phyloP scores from a whole-genome alignment of 1,140 invertebrate genomes.

The Cydia pomonella region DNA sequence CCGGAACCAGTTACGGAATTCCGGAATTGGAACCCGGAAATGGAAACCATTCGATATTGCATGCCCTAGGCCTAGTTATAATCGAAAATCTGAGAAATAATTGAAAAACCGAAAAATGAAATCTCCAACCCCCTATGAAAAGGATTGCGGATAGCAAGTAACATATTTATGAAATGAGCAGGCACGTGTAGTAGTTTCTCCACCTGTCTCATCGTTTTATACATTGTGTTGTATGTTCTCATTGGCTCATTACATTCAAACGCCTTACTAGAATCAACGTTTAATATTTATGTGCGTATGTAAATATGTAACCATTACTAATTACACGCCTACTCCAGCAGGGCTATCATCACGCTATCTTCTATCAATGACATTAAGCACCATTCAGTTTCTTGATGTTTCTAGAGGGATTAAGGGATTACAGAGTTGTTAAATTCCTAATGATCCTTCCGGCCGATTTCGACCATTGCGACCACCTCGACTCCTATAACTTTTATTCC shows the following conservation, averaged over 20 bases:
- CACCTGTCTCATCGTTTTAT: not conserved
- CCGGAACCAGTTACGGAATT: no score
- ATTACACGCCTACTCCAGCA: not conserved
- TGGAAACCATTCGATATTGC: no score
- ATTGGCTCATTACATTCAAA: slow-evolving; percentile 4
- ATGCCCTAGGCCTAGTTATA: no score
- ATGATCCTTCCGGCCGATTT: no score
- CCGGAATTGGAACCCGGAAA: no score
- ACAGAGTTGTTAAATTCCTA: not conserved
- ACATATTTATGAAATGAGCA: not conserved
- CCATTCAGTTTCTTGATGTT: not conserved
- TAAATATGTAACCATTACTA: slow-evolving; percentile 4
- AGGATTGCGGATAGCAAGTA: not conserved
- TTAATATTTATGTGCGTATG: slow-evolving; percentile 2
- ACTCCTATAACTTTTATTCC: no score
- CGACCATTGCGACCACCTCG: no score
- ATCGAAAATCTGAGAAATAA: no score
- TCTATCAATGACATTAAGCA: not conserved
- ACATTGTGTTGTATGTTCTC: slow-evolving; percentile 1
- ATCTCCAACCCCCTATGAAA: no score
- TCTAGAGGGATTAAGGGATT: not conserved
- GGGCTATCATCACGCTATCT: not conserved
- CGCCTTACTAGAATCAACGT: not conserved
- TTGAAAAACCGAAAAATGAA: no score
- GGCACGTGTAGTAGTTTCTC: not conserved